A percentile compares a stretch with the other conserved stretches of the same genome.
Evolutionary conservation across 1,140 invertebrate species (phyloP).

Genomic region (Amphibalanus amphitrite): DNA sequence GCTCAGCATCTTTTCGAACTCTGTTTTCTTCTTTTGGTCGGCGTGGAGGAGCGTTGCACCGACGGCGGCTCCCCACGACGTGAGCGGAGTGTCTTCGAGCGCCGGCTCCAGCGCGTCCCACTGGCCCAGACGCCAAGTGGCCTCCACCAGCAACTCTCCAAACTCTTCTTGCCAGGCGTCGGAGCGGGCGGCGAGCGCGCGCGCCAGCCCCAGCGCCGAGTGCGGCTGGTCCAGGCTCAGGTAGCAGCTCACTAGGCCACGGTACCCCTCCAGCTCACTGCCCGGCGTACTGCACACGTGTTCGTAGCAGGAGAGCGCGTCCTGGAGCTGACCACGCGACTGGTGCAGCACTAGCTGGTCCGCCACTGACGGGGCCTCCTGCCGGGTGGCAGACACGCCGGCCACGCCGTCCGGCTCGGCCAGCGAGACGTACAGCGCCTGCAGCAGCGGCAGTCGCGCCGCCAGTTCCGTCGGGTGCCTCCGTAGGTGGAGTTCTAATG

Average conservation of each 20-base stretch:
- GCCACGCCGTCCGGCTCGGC: slow-evolving; percentile 40
- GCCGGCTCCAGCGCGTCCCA: slow-evolving; percentile 56
- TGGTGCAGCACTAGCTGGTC: slow-evolving; percentile 34
- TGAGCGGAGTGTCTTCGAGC: slow-evolving; percentile 21
- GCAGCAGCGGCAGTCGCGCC: slow-evolving; percentile 29
- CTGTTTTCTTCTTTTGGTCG: slow-evolving; percentile 24
- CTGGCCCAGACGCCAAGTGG: slow-evolving; percentile 66
- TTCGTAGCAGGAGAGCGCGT: slow-evolving; percentile 38
- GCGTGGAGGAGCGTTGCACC: slow-evolving; percentile 39
- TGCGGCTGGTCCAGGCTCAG: slow-evolving; percentile 34
- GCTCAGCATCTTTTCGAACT: slow-evolving; percentile 30
- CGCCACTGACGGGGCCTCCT: slow-evolving; percentile 27
- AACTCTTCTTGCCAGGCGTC: slow-evolving; percentile 22
- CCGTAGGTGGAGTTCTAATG: slow-evolving; percentile 32
- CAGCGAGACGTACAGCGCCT: slow-evolving; percentile 36
- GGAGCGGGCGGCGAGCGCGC: slow-evolving; percentile 27
- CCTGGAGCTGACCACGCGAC: slow-evolving; percentile 31
- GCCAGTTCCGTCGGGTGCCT: slow-evolving; percentile 23
- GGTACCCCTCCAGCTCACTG: slow-evolving; percentile 25
- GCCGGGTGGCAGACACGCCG: slow-evolving; percentile 31
- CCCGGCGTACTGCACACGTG: slow-evolving; percentile 24
- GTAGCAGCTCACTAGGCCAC: slow-evolving; percentile 32
- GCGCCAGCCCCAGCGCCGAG: slow-evolving; percentile 27
- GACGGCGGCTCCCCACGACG: slow-evolving; percentile 39
- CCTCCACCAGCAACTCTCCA: slow-evolving; percentile 44